Base-by-base conservation (phyloP, 2,797 vertebrate species). In the Anguilla obscura region DNA sequence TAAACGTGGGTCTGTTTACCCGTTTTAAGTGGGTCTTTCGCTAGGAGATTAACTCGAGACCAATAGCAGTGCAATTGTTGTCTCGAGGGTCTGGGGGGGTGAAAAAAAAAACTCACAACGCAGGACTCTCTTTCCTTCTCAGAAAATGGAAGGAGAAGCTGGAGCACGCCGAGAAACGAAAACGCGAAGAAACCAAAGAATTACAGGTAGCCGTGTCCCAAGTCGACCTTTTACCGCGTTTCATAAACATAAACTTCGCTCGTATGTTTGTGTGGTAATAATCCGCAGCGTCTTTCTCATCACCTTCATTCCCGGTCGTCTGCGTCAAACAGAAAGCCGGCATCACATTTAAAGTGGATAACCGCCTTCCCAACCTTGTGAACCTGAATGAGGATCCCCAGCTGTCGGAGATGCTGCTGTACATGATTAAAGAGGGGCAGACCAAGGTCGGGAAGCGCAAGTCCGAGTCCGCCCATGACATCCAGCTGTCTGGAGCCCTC, bases 361-460 rank as follows among this genome's bases (percentile, higher is more conserved):
- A 98, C 92, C 95, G 92, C 74, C 95, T 98, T 88, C 98, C 99
- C 86, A 99, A 98, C 92, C 95, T 99, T 88, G 98, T 99, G 88
- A 99, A 99, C 93, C 96, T 99, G 90, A 99, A 96, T 84, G 99
- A 99, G 94, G 99, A 99, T 90, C 98, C 98, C 66, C 99, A 99
- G 94, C 96, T 99, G 86, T 99, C 99, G 1, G 99, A 99, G 94
- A 97, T 98, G 96, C 96, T 99, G 71, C 93, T 99, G 4, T 99
- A 99, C 90, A 98, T 98, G 98, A 97, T 99, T 90, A 98, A 97
- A 93, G 98, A 98, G 94, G 98, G 98, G 54, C 93, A 92, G 87
- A 99, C 98, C 82, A 98, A 97, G 0, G 98, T 99, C 54, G 99
- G 99, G 76, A 98, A 97, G 86, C 93, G 95, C 16, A 96, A 93